phyloP scores from a whole-genome alignment of 1,140 invertebrate species.

The Dendrolimus punctatus region DNA sequence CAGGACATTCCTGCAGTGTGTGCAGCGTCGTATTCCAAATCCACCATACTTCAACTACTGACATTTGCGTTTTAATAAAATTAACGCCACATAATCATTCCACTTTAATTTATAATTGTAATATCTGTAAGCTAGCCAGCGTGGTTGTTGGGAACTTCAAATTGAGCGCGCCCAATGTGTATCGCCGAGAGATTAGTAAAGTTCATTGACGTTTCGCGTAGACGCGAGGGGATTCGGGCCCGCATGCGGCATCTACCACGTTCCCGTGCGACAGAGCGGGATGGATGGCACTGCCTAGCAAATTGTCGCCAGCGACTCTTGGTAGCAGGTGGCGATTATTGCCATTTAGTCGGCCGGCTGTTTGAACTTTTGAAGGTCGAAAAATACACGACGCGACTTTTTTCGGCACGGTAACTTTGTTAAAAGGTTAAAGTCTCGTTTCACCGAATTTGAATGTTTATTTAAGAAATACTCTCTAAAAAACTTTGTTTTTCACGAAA shows the following conservation, averaged over 20 bases:
- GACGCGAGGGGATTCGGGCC: conserved; percentile 42
- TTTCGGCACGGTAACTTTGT: background rate
- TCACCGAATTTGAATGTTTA: too few relatives aligned
- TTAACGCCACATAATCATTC: too few relatives aligned
- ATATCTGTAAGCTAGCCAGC: too few relatives aligned
- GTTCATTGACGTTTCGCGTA: conserved; percentile 64
- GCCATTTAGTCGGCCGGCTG: conserved; percentile 40
- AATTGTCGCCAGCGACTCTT: conserved; percentile 50
- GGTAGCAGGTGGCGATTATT: conserved; percentile 60
- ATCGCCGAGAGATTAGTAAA: conserved; percentile 45
- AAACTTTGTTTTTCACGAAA: too few relatives aligned
- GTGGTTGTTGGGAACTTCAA: too few relatives aligned
- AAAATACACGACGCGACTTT: conserved; percentile 33
- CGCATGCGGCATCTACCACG: conserved; percentile 14
- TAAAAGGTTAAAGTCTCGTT: too few relatives aligned
- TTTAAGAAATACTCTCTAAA: too few relatives aligned
- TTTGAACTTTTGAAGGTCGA: conserved; percentile 66
- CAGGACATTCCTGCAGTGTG: too few relatives aligned
- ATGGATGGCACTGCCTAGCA: conserved; percentile 27
- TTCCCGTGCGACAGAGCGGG: conserved; percentile 26
- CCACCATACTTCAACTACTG: too few relatives aligned
- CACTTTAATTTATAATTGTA: too few relatives aligned
- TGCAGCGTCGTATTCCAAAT: too few relatives aligned
- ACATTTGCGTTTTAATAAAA: too few relatives aligned
- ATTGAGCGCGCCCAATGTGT: conserved; percentile 35